These are phyloP conservation scores for Saccopteryx leptura DNA, from an alignment of 2,113 vertebrate species.

Conservation along the genomic window DNA sequence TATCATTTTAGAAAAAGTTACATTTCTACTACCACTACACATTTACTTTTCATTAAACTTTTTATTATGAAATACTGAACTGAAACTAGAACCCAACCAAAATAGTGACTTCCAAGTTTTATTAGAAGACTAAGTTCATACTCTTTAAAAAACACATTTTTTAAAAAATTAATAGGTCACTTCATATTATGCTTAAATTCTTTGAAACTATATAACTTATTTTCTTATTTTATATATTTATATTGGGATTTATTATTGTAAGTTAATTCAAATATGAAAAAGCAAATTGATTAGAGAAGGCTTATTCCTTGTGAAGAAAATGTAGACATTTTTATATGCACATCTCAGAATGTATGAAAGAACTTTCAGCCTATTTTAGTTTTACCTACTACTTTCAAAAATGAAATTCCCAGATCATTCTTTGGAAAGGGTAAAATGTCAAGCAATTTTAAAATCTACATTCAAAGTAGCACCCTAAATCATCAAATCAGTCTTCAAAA, in stretches of 20 bases:
- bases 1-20: background rate
- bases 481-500: background rate
- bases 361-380: background rate
- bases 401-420: background rate
- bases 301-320: background rate
- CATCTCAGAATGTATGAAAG: background rate
- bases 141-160: background rate
- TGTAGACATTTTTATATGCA: background rate
- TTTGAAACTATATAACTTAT: background rate
- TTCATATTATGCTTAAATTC: background rate
- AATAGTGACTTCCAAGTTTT: conserved; percentile 59
- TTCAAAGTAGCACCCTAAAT: background rate
- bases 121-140: conserved; percentile 18
- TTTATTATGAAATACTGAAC: conserved; percentile 31
- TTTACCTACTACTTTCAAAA: background rate
- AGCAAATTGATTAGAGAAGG: background rate
- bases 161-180: background rate
- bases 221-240: background rate
- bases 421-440: background rate
- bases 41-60: conserved; percentile 57
- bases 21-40: background rate
- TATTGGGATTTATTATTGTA: background rate
- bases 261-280: conserved; percentile 40
- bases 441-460: background rate
- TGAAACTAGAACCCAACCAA: conserved; percentile 21